phyloP scores from a whole-genome alignment of 1,140 invertebrate species.

The Habropoda laboriosa region DNA sequence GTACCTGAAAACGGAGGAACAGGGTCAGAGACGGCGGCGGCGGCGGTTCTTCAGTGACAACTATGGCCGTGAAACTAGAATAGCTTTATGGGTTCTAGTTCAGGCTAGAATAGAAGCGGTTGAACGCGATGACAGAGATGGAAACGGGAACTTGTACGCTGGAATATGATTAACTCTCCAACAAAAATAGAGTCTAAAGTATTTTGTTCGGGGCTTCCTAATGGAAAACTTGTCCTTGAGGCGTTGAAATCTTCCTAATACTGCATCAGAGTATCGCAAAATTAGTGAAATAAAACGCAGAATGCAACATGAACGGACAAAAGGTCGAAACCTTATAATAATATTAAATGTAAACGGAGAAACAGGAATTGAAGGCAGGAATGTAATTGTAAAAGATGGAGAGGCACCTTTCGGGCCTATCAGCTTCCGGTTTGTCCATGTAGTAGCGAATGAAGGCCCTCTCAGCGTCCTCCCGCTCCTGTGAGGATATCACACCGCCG shows the following conservation, averaged over 20 bases:
- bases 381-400: no score
- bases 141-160: conserved; percentile 2
- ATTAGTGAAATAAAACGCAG: no score
- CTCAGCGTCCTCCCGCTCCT: conserved; percentile 96
- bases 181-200: background rate
- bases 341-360: conserved; percentile 12
- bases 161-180: background rate
- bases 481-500: conserved; percentile 90
- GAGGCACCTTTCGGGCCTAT: conserved; percentile 89
- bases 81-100: conserved; percentile 49
- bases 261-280: no score
- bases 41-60: conserved; percentile 10
- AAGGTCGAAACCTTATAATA: no score
- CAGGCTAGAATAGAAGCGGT: conserved; percentile 14
- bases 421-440: conserved; percentile 92
- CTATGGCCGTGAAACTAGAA: conserved; percentile 57
- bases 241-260: no score
- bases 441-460: conserved; percentile 95
- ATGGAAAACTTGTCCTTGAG: no score
- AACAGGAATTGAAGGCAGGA: background rate
- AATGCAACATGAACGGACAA: no score
- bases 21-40: no score
- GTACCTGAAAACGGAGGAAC: conserved; percentile 84
- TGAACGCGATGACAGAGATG: conserved; percentile 1
- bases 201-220: no score